Evolutionary conservation across 2,113 vertebrate genomes (phyloP).

Genomic region (Chunga burmeisteri): DNA sequence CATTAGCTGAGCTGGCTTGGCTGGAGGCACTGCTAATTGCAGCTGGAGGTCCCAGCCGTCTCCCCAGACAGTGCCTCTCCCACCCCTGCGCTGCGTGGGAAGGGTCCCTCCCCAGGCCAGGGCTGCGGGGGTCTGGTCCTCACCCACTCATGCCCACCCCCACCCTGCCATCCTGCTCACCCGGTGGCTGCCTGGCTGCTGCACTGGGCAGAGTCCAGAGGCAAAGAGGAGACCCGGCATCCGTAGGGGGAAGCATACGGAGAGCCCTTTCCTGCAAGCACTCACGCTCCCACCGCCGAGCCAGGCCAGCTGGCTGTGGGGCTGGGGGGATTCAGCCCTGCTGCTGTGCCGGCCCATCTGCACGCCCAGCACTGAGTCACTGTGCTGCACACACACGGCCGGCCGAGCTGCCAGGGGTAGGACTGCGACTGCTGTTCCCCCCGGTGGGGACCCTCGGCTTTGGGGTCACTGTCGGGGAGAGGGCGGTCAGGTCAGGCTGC

Average conservation of each 20-base stretch:
- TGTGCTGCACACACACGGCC: rapidly evolving
- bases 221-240: background rate
- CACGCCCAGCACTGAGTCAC: background rate
- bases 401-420: background rate
- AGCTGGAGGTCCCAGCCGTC: background rate
- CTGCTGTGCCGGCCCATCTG: background rate
- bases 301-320: background rate
- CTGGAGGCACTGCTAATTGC: background rate
- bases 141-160: background rate
- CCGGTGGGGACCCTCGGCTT: rapidly evolving
- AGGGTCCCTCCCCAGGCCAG: background rate
- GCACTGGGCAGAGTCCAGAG: background rate
- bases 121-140: background rate
- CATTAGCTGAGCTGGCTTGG: background rate
- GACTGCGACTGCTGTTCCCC: background rate
- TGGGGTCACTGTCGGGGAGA: rapidly evolving
- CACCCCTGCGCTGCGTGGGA: background rate
- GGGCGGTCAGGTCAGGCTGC: rapidly evolving
- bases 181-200: background rate
- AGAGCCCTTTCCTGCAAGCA: background rate
- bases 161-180: rapidly evolving
- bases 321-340: background rate
- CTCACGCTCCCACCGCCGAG: rapidly evolving
- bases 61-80: background rate
- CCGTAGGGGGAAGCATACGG: rapidly evolving